Evolutionary conservation across 1,140 invertebrate species (phyloP), one percentile per base, ranked within the genome.

Genomic region (Frieseomelitta varia): DNA sequence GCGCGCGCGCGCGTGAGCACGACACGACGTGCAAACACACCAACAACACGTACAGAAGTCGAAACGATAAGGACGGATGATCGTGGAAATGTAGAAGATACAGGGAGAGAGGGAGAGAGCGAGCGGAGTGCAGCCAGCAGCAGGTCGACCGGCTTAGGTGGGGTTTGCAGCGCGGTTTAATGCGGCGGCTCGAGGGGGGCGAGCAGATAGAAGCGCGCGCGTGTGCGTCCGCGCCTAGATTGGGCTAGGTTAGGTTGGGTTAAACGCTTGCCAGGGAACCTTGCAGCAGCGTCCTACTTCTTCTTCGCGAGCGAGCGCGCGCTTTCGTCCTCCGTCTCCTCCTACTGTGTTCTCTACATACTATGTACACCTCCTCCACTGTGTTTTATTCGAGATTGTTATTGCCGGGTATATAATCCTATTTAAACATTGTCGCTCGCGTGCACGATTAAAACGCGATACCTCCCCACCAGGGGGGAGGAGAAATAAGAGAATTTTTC

Each of bases 251-350:
- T 87, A 77, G 86, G 86, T 85, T 88, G 88, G 86, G 88, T 88
- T 88, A 86, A 87, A 80, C 83, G 85, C 76, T 86, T 80, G 83
- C 86, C 81, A 86, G 71, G 85, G 72, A 75, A 86, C 85, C 85
- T 86, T 86, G 85, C 82, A 84, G 81, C 76, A 55, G 76, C 88
- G 88, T 87, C 86, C 88, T 89, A 88, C 86, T 89, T 87, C 86
- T 89, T 87, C 87, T 88, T 87, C 74, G 88, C 81, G 74, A 88
- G 56, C 67, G 83, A 84, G 24, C 81, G 81, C 80, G 80, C 77
- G 84, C 72, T 71, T 84, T 81, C 87, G 85, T 86, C 81, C 85
- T 86, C 80, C 73, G 81, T 86, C 86, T 85, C 74, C 71, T 58
- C 39, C 67, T 74, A 75, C 77, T 69, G 69, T 69, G 69, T 82